Percentiles rank a stretch among this genome's conserved stretches.
phyloP scores from a whole-genome alignment of 2,113 vertebrate species.

The Daubentonia madagascariensis region DNA sequence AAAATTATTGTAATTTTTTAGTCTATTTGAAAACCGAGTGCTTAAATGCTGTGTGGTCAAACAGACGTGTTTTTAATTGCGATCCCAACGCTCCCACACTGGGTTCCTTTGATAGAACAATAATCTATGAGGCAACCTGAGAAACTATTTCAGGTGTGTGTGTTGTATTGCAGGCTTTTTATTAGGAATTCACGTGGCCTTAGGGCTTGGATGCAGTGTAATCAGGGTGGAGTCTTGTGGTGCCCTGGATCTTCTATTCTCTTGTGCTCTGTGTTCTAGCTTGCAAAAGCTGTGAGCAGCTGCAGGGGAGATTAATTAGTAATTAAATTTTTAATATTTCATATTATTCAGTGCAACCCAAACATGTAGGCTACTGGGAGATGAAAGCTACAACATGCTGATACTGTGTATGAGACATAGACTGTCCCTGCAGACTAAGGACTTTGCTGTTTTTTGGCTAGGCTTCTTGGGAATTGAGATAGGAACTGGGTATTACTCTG shows the following conservation, averaged over 20 bases:
- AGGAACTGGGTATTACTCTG: neutral
- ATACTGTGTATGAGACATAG: neutral
- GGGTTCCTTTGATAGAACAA: neutral
- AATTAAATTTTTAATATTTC: conserved; percentile 60
- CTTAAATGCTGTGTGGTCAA: neutral
- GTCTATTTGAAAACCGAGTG: neutral
- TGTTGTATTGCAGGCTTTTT: neutral
- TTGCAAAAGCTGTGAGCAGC: conserved; percentile 51
- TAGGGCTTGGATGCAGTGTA: neutral
- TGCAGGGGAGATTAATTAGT: conserved; percentile 62
- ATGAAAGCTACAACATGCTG: neutral
- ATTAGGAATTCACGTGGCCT: conserved; percentile 31
- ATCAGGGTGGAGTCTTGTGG: conserved; percentile 2
- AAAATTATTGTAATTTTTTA: neutral
- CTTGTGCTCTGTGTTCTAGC: conserved; percentile 44
- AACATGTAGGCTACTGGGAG: neutral
- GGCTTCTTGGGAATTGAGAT: neutral
- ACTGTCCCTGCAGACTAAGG: neutral
- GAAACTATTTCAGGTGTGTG: conserved; percentile 16
- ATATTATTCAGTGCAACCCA: conserved; percentile 11
- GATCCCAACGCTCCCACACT: neutral
- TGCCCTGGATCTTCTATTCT: neutral
- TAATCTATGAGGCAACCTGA: neutral
- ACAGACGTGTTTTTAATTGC: neutral
- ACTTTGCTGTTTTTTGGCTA: neutral